Evolutionary conservation across 92 coral and sea anemone species (phyloP).

Genomic region (Paragorgia papillata): DNA sequence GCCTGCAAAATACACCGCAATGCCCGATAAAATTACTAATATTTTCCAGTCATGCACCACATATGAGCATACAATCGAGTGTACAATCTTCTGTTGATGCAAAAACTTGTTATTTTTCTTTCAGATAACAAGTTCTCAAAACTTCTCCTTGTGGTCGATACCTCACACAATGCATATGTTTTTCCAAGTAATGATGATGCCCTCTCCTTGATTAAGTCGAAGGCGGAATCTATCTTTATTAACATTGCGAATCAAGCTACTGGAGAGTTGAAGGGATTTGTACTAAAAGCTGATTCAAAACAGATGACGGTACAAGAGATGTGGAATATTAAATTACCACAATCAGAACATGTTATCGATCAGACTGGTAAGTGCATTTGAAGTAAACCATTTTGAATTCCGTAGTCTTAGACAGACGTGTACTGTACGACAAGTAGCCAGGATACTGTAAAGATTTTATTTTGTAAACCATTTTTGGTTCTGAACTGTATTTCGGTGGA

Average conservation of each 20-base stretch:
- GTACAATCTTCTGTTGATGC: too few relatives aligned
- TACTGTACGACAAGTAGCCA: not conserved
- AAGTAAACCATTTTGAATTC: not conserved
- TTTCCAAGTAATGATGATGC: constrained; percentile 87
- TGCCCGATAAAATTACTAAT: too few relatives aligned
- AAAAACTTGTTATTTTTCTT: too few relatives aligned
- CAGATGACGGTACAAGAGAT: constrained; percentile 69
- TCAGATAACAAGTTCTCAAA: constrained; percentile 92
- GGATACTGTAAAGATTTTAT: too few relatives aligned
- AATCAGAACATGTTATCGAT: constrained; percentile 76
- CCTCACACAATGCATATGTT: constrained; percentile 73
- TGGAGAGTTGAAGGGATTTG: constrained; percentile 73
- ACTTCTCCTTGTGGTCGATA: constrained; percentile 83
- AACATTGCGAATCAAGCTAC: constrained; percentile 68
- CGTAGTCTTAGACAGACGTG: not conserved
- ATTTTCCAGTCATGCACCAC: too few relatives aligned
- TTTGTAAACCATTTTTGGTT: too few relatives aligned
- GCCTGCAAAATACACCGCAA: too few relatives aligned
- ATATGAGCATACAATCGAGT: too few relatives aligned
- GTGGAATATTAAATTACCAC: constrained; percentile 90
- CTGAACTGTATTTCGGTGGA: too few relatives aligned
- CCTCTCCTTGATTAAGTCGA: constrained; percentile 60
- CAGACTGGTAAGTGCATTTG: constrained; percentile 67
- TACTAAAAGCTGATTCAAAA: constrained; percentile 64
- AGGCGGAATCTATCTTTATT: constrained; percentile 74